Evolutionary conservation across 2,113 vertebrate species (phyloP).

Genomic region (Cervus canadensis): DNA sequence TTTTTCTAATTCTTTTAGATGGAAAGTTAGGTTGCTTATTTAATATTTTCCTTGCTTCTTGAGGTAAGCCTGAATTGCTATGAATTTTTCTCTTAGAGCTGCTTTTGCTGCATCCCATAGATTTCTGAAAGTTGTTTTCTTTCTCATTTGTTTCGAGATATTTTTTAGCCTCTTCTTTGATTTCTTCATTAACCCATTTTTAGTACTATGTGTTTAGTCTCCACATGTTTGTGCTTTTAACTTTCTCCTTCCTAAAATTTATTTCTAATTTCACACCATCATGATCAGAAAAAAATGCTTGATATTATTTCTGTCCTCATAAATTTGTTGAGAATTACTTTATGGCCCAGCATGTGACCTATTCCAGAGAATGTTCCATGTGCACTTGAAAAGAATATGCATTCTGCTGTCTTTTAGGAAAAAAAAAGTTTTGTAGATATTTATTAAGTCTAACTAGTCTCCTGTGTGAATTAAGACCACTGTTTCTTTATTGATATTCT

Average conservation of each 20-base stretch:
- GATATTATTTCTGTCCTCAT: not conserved
- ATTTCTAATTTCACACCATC: not conserved
- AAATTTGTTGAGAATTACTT: not conserved
- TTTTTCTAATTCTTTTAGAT: not conserved
- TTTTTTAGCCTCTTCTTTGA: not conserved
- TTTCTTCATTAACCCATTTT: not conserved
- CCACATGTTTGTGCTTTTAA: not conserved
- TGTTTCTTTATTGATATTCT: not conserved
- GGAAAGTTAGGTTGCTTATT: not conserved
- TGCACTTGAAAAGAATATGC: not conserved
- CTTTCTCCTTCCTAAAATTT: not conserved
- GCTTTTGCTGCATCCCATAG: not conserved
- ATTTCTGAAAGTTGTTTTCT: not conserved
- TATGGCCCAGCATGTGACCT: not conserved
- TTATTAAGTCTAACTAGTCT: not conserved
- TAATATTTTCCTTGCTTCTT: not conserved
- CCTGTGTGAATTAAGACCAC: not conserved
- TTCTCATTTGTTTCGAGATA: not conserved
- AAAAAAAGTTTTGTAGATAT: no score
- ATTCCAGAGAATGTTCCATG: not conserved
- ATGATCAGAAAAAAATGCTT: not conserved
- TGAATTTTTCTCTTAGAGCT: not conserved
- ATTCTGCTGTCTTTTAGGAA: not conserved
- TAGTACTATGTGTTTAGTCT: not conserved
- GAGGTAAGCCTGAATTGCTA: not conserved